phyloP scores from a whole-genome alignment of 2,113 vertebrate species.

The Cryptoleucopteryx plumbea region DNA sequence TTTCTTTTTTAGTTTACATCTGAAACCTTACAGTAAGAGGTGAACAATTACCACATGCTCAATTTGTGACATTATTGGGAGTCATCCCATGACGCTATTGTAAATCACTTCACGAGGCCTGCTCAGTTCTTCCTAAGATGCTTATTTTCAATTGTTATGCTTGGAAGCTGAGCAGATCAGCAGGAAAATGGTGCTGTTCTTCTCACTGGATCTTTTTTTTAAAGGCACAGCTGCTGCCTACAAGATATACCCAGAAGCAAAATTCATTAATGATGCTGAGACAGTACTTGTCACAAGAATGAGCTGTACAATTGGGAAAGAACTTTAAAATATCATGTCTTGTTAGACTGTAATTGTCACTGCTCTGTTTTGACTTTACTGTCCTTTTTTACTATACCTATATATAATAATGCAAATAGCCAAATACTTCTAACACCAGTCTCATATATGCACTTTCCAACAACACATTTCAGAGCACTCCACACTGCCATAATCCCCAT shows the following conservation, averaged over 20 bases:
- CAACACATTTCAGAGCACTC: neutral
- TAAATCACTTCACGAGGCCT: neutral
- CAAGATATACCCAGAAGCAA: constrained; percentile 1
- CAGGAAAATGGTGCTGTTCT: neutral
- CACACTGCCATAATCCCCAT: neutral
- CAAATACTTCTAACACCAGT: neutral
- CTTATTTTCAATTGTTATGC: neutral
- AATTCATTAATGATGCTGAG: neutral
- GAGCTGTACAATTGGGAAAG: neutral
- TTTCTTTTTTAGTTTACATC: neutral
- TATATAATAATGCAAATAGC: neutral
- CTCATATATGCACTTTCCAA: neutral
- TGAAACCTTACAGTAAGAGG: constrained; percentile 9
- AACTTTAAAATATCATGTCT: neutral
- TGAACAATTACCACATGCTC: neutral
- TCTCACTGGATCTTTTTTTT: neutral
- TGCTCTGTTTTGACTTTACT: neutral
- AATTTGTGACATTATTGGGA: neutral
- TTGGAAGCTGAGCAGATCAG: neutral
- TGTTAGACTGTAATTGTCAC: neutral
- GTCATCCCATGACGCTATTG: neutral
- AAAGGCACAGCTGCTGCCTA: neutral
- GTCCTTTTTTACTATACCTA: neutral
- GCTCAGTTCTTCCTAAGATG: neutral
- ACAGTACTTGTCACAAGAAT: neutral